Percentiles rank a stretch among this genome's conserved stretches.
phyloP scores from a whole-genome alignment of 2,888 invertebrate genomes.

The Autographa gamma region DNA sequence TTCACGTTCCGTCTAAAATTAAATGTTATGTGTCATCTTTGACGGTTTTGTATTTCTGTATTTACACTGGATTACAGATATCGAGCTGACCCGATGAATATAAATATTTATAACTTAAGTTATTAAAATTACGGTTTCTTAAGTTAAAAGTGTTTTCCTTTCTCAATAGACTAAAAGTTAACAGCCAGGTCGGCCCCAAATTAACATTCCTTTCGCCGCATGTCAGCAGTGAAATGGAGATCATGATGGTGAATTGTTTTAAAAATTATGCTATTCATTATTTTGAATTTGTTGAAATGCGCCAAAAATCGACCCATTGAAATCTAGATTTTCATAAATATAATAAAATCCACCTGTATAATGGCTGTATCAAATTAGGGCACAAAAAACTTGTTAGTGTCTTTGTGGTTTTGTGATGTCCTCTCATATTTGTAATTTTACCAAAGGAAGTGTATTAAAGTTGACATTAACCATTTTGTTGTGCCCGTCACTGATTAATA shows the following conservation, averaged over 20 bases:
- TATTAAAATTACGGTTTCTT: slow-evolving; percentile 90
- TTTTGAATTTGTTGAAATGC: slow-evolving; percentile 79
- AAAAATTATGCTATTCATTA: slow-evolving; percentile 78
- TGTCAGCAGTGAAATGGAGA: slow-evolving; percentile 87
- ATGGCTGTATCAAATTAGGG: slow-evolving; percentile 86
- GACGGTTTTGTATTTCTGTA: slow-evolving; percentile 90
- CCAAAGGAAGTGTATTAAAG: slow-evolving; percentile 80
- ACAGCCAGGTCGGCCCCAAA: slow-evolving; percentile 86
- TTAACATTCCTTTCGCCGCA: slow-evolving; percentile 88
- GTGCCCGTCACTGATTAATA: slow-evolving; percentile 83
- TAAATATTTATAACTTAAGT: slow-evolving; percentile 90
- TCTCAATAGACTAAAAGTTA: slow-evolving; percentile 74
- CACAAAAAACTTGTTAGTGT: slow-evolving; percentile 89
- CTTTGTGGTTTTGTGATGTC: slow-evolving; percentile 84
- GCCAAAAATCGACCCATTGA: slow-evolving; percentile 77
- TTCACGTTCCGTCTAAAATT: slow-evolving; percentile 89
- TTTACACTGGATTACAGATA: slow-evolving; percentile 90
- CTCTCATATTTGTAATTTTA: slow-evolving; percentile 76
- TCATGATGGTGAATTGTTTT: slow-evolving; percentile 84
- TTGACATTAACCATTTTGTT: slow-evolving; percentile 88
- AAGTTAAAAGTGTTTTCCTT: slow-evolving; percentile 90
- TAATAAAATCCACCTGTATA: slow-evolving; percentile 72
- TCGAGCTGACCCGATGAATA: slow-evolving; percentile 90
- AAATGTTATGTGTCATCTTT: slow-evolving; percentile 90
- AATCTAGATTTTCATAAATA: slow-evolving; percentile 75